Conservation (phyloP, 2,888 invertebrate genomes). For the Rosalia funebris region DNA sequence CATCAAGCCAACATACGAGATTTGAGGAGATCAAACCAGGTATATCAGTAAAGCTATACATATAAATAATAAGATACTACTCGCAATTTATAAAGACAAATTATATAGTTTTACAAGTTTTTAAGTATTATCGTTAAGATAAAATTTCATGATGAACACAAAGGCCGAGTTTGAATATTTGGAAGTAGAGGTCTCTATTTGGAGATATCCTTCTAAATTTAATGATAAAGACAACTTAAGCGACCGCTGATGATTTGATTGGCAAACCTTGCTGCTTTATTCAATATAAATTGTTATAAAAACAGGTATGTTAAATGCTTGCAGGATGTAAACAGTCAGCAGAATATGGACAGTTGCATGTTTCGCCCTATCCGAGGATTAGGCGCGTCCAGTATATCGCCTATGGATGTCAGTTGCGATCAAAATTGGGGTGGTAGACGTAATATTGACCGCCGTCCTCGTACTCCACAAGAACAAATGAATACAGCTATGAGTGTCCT, state of each 20-base stretch:
- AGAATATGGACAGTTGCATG: conserved; percentile 32
- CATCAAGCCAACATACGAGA: conserved; percentile 31
- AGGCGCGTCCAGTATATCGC: conserved; percentile 30
- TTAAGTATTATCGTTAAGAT: neutral
- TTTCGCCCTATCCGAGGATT: conserved; percentile 42
- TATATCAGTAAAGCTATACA: conserved; percentile 5
- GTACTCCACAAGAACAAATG: conserved; percentile 57
- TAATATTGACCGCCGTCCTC: conserved; percentile 39
- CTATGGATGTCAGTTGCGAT: conserved; percentile 44
- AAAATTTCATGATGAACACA: conserved; percentile 52
- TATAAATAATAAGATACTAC: neutral
- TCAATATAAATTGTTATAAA: neutral
- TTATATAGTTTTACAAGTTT: neutral
- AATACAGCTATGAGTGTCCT: conserved; percentile 25
- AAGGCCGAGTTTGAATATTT: conserved; percentile 59
- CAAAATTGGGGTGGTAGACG: conserved; percentile 30
- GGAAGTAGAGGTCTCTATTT: conserved; percentile 35
- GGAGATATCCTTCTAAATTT: conserved; percentile 29
- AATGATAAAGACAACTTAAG: conserved; percentile 29
- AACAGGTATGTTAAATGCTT: neutral
- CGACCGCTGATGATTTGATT: conserved; percentile 32
- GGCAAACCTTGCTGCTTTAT: neutral
- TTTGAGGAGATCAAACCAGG: conserved; percentile 32
- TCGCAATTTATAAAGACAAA: neutral
- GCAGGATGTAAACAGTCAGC: conserved; percentile 26